These are phyloP conservation scores for Aspidoscelis tigris DNA, from an alignment of 2,113 vertebrate genomes.

Conservation along the genomic window DNA sequence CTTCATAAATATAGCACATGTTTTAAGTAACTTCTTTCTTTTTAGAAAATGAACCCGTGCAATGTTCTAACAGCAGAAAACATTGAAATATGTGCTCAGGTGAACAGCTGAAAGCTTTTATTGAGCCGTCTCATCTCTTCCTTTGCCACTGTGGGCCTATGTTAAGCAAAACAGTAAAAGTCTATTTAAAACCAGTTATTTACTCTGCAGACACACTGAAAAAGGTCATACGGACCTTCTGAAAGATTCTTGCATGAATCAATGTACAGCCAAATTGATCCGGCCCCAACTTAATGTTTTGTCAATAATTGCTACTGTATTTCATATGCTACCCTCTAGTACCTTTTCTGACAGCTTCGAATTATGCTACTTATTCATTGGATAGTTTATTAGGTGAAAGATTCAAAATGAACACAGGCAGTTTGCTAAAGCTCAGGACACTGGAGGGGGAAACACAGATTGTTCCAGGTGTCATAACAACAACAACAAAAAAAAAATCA, in stretches of 20 bases:
- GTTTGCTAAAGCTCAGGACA: background rate
- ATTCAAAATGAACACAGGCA: background rate
- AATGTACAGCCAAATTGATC: slow-evolving; percentile 28
- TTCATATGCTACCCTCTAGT: slow-evolving; percentile 12
- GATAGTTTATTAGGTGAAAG: background rate
- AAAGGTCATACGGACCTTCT: slow-evolving; percentile 27
- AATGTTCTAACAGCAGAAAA: background rate
- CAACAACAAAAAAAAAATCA: no score
- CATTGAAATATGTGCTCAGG: background rate
- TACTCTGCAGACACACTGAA: background rate
- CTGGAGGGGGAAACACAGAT: background rate
- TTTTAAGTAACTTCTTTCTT: background rate
- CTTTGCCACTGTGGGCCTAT: background rate
- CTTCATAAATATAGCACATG: background rate
- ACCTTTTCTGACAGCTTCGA: slow-evolving; percentile 9
- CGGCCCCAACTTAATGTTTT: slow-evolving; percentile 21
- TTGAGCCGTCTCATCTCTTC: background rate
- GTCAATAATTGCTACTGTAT: slow-evolving; percentile 18
- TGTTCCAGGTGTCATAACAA: slow-evolving; percentile 2
- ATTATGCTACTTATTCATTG: slow-evolving; percentile 4
- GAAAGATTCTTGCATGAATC: slow-evolving; percentile 35
- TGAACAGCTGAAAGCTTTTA: background rate
- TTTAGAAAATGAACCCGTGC: background rate
- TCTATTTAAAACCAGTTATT: slow-evolving; percentile 30
- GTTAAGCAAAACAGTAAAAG: slow-evolving; percentile 31